Base-by-base conservation (phyloP, 2,113 vertebrate species). In the Falco punctatus region DNA sequence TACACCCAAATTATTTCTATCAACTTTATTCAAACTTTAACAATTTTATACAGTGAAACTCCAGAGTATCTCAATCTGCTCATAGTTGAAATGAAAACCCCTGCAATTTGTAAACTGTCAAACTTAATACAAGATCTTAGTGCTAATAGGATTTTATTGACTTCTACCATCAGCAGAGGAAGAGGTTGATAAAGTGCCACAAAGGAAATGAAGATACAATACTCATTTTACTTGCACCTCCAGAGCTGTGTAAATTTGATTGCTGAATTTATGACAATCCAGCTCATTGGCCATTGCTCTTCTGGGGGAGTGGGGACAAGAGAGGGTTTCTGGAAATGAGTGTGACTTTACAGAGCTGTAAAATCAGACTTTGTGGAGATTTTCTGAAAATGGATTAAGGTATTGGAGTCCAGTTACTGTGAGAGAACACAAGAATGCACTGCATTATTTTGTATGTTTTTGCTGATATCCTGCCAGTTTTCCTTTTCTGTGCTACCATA, bases 61-160 rank as follows among this genome's bases (percentile, higher is more conserved):
- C 42, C 49, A 62, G 71, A 81, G 80, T 46, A 61, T 65, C 55
- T 81, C 71, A 84, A 71, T 69, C 92, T 81, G 35, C 78, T 85
- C 84, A 87, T 73, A 88, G 71, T 92, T 96, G 75, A 97, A 94
- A 97, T 87, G 90, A 91, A 95, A 98, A 83, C 82, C 66, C 59
- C 22, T 64, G 90, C 74, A 88, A 95, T 96, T 94, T 96, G 92
- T 96, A 90, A 96, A 95, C 95, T 95, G 97, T 95, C 96, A 88
- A 83, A 72, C 79, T 90, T 94, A 89, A 96, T 91, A 90, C 87
- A 78, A 70, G 88, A 91, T 92, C 88, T 84, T 78, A 73, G 95
- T 89, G 91, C 95, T 97, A 94, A 95, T 96, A 97, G 96, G 97
- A 74, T 93, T 92, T 94, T 95, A 92, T 92, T 94, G 97, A 95